phyloP scores from a whole-genome alignment of 2,113 vertebrate species.

The Bolborhynchus lineola region DNA sequence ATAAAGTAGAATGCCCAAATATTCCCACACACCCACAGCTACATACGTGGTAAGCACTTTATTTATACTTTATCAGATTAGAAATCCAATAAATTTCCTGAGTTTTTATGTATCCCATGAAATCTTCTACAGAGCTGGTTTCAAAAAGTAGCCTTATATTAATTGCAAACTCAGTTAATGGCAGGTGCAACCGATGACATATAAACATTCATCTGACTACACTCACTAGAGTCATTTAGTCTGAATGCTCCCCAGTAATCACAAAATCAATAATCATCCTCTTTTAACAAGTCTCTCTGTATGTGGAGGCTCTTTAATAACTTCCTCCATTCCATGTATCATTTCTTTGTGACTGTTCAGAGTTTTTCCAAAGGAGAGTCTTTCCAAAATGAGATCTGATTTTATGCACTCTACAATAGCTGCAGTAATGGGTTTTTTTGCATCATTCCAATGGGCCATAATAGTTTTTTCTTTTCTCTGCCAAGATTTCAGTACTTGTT shows the following conservation, averaged over 20 bases:
- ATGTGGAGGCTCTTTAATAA: slow-evolving; percentile 23
- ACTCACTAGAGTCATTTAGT: slow-evolving; percentile 29
- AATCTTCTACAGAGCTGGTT: not conserved
- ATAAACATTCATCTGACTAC: slow-evolving; percentile 23
- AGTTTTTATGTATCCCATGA: not conserved
- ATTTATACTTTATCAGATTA: not conserved
- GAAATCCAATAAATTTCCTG: not conserved
- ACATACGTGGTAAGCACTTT: not conserved
- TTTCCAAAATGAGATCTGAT: not conserved
- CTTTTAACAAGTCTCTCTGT: slow-evolving; percentile 21
- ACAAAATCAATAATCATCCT: slow-evolving; percentile 58
- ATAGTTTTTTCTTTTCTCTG: not conserved
- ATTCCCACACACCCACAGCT: not conserved
- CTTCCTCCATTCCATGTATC: not conserved
- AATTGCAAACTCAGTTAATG: not conserved
- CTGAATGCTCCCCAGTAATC: slow-evolving; percentile 28
- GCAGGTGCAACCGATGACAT: not conserved
- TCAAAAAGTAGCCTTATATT: not conserved
- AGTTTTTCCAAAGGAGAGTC: not conserved
- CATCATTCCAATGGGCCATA: not conserved
- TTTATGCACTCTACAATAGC: not conserved
- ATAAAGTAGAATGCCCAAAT: not conserved
- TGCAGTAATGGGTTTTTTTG: not conserved
- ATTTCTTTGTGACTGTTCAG: not conserved
- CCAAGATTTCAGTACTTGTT: not conserved